These are phyloP conservation scores for Cotesia congregata DNA, from an alignment of 2,888 invertebrate genomes.

Conservation along the genomic window DNA sequence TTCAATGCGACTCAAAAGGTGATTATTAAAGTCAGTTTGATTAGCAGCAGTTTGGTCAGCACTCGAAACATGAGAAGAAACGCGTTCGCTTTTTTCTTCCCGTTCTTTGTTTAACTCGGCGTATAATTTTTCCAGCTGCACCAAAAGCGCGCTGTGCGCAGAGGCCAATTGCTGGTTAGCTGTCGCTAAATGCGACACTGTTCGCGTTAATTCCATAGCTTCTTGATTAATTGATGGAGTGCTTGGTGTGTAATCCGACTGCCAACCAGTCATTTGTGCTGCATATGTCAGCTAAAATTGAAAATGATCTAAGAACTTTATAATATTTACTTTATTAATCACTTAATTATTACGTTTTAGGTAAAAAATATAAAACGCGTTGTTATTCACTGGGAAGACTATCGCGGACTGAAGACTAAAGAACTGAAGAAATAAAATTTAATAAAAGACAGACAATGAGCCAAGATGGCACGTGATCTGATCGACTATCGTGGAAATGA, in stretches of 20 bases:
- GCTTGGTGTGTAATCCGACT: constrained; percentile 49
- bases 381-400: constrained; percentile 43
- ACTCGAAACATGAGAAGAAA: background rate
- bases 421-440: constrained; percentile 22
- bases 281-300: constrained; percentile 60
- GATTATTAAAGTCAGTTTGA: constrained; percentile 29
- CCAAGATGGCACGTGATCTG: constrained; percentile 53
- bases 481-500: constrained; percentile 50
- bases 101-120: constrained; percentile 54
- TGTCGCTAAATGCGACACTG: constrained; percentile 64
- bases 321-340: background rate
- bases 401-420: constrained; percentile 46
- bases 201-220: constrained; percentile 61
- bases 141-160: constrained; percentile 61
- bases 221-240: constrained; percentile 50
- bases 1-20: constrained; percentile 37
- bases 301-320: constrained; percentile 40
- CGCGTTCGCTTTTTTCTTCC: background rate
- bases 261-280: constrained; percentile 62
- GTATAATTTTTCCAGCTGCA: constrained; percentile 60
- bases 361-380: background rate
- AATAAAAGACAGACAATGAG: constrained; percentile 28
- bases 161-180: constrained; percentile 66
- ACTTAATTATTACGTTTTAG: too few species aligned
- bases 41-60: background rate